A percentile compares a stretch with the other conserved stretches of the same genome.
phyloP scores from a whole-genome alignment of 2,888 invertebrate species.

The Sepiola atlantica region DNA sequence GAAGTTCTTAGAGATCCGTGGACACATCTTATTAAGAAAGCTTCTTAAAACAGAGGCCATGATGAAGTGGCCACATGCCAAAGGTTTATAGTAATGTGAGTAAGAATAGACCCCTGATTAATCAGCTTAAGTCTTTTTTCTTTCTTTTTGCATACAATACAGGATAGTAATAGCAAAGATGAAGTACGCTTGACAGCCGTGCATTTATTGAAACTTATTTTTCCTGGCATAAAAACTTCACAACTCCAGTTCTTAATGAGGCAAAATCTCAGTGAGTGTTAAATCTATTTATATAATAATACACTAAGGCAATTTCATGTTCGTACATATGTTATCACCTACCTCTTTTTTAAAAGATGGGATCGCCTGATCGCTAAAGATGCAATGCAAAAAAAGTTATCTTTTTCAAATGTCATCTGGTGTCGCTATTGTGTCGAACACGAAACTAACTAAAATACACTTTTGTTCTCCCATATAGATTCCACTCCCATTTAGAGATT shows the following conservation, averaged over 20 bases:
- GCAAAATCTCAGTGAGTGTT: neutral
- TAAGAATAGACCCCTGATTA: neutral
- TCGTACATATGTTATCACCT: no score
- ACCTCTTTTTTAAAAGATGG: no score
- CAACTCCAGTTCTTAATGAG: neutral
- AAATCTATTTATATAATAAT: neutral
- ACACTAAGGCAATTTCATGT: no score
- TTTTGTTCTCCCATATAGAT: no score
- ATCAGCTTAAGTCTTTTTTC: neutral
- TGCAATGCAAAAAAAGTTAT: no score
- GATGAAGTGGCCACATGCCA: neutral
- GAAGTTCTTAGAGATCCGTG: no score
- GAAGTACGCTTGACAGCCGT: neutral
- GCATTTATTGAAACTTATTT: neutral
- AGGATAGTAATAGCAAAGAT: neutral
- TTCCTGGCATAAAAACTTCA: neutral
- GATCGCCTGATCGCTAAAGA: no score
- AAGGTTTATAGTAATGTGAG: neutral
- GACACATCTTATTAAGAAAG: neutral
- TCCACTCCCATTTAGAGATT: no score
- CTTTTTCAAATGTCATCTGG: no score
- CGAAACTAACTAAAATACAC: no score
- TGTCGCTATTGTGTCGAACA: no score
- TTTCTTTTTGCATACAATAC: neutral
- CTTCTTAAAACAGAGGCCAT: conserved; percentile 15